Base-by-base conservation (phyloP, 2,797 vertebrate genomes). In the Sarcoramphus papa region DNA sequence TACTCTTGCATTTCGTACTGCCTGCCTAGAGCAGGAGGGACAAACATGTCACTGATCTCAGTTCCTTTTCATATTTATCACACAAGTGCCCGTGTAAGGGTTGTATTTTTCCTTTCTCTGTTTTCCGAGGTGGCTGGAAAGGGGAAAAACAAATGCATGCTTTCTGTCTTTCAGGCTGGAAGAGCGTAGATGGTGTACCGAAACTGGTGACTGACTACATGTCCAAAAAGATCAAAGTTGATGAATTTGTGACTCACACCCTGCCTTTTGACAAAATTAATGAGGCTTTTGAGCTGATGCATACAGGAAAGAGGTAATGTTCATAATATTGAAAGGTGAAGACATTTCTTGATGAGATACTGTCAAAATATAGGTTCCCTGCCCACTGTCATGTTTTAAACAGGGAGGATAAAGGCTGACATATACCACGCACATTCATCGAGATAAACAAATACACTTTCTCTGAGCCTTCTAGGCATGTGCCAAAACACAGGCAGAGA, bases 181-280 rank as follows among this genome's bases (percentile, higher is more conserved):
- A 99, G 97, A 99, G 99, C 27, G 98, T 99, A 70, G 99, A 99
- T 90, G 99, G 86, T 1, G 98, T 99, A 28, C 99, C 99, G 1
- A 99, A 99, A 95, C 97, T 99, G 95, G 99, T 99, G 86, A 98
- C 98, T 15, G 99, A 99, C 83, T 99, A 99, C 96, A 98, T 99
- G 98, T 98, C 97, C 48, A 99, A 99, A 96, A 99, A 99, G 97
- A 98, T 99, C 85, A 99, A 99, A 98, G 98, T 99, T 97, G 99
- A 99, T 84, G 99, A 99, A 97, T 99, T 99, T 98, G 98, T 99
- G 80, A 99, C 99, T 86, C 98, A 99, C 96, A 99, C 90, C 3
- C 91, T 99, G 85, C 97, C 99, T 88, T 99, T 99, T 84, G 97
- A 98, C n/a, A 96, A 99, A 97, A 99, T 99, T 94, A 99, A 99